Evolutionary conservation across 2,797 vertebrate genomes (phyloP).

Genomic region (Cossypha caffra): DNA sequence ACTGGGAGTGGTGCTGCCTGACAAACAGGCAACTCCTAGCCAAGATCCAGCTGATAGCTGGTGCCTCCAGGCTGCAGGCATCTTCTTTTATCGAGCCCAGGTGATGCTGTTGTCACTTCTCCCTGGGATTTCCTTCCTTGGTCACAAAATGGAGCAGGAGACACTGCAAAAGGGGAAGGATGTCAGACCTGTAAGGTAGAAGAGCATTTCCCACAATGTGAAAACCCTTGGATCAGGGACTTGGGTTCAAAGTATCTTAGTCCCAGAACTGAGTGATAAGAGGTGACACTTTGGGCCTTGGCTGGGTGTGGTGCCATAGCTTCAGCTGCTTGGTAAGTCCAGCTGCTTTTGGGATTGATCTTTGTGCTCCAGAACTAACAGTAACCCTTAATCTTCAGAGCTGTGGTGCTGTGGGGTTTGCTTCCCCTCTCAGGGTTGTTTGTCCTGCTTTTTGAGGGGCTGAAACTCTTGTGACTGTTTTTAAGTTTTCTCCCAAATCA

Average conservation of each 20-base stretch:
- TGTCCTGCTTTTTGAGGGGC: not conserved
- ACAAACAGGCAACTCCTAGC: not conserved
- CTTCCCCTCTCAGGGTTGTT: not conserved
- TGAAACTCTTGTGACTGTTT: not conserved
- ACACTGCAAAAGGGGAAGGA: not conserved
- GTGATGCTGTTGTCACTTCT: accelerated
- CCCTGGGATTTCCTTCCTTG: not conserved
- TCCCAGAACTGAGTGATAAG: not conserved
- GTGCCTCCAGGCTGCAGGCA: not conserved
- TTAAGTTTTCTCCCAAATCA: not conserved
- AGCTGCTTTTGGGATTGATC: not conserved
- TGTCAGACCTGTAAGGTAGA: not conserved
- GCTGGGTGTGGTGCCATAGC: not conserved
- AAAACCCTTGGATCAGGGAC: not conserved
- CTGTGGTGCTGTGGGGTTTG: not conserved
- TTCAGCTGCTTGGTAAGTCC: not conserved
- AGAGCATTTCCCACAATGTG: accelerated
- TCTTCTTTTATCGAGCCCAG: not conserved
- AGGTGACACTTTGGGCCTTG: not conserved
- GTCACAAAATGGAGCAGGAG: not conserved
- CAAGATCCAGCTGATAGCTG: not conserved
- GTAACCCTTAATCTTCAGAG: not conserved
- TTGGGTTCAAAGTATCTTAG: not conserved
- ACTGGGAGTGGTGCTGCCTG: constrained; percentile 3
- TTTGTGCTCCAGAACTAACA: not conserved